These are phyloP conservation scores for Vireo griseus DNA, from an alignment of 2,797 vertebrate species.

Conservation along the genomic window DNA sequence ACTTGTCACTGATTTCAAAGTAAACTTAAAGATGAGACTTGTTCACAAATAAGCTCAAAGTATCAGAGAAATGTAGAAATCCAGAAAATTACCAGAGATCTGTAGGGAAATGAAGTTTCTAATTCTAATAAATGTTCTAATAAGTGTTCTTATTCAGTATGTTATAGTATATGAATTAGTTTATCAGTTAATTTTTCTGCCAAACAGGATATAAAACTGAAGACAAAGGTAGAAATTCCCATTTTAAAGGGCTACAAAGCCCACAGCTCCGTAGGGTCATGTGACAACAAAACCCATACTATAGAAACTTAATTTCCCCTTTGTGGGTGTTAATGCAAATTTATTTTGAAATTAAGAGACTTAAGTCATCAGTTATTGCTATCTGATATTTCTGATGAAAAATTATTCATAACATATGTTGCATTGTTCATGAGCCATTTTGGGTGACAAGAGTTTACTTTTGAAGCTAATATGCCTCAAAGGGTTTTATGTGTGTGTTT, in stretches of 20 bases:
- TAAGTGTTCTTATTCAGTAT: not conserved
- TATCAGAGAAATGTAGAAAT: not conserved
- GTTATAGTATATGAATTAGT: not conserved
- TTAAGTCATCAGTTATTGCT: not conserved
- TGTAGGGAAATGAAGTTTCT: not conserved
- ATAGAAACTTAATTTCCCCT: not conserved
- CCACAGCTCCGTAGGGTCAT: not conserved
- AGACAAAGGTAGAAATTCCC: not conserved
- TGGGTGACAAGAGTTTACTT: not conserved
- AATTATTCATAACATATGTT: not conserved
- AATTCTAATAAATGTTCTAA: not conserved
- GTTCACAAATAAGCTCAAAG: not conserved
- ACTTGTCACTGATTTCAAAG: not conserved
- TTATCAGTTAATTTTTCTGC: not conserved
- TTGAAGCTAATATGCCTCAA: not conserved
- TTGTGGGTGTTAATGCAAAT: not conserved
- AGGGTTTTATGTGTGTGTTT: not conserved
- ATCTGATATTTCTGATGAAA: not conserved
- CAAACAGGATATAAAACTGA: not conserved
- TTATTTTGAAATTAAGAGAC: not conserved
- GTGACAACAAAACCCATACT: not conserved
- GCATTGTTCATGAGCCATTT: not conserved
- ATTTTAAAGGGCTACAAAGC: not conserved
- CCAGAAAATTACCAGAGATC: not conserved
- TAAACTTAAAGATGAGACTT: not conserved